phyloP scores from a whole-genome alignment of 2,888 invertebrate genomes.

The Masnerella sp. region DNA sequence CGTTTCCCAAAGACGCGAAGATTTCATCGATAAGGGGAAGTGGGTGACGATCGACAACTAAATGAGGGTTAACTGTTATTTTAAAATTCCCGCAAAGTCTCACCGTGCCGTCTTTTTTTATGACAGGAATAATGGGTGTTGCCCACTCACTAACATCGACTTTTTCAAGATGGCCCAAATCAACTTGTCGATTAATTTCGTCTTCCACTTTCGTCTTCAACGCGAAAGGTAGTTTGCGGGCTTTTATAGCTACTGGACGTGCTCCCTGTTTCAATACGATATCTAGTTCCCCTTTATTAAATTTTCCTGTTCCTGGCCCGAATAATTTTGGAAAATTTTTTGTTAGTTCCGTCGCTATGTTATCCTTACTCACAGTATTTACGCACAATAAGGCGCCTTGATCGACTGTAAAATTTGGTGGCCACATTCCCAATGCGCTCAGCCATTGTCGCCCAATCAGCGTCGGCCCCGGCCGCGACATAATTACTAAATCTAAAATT shows the following conservation, averaged over 20 bases:
- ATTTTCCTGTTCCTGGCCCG: slow-evolving; percentile 16
- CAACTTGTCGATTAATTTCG: slow-evolving; percentile 61
- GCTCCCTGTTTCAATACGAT: slow-evolving; percentile 11
- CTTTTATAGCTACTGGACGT: slow-evolving; percentile 27
- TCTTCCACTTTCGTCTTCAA: slow-evolving; percentile 33
- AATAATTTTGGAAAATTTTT: slow-evolving; percentile 6
- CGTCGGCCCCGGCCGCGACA: slow-evolving; percentile 59
- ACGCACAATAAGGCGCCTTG: not conserved
- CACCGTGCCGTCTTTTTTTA: slow-evolving; percentile 68
- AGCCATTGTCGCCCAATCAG: slow-evolving; percentile 65
- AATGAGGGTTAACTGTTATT: slow-evolving; percentile 67
- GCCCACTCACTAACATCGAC: slow-evolving; percentile 65
- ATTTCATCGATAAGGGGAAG: slow-evolving; percentile 53
- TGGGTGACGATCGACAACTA: slow-evolving; percentile 63
- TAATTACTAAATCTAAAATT: slow-evolving; percentile 38
- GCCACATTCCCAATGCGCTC: slow-evolving; percentile 60
- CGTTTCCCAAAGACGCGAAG: not conserved
- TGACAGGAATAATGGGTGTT: slow-evolving; percentile 70
- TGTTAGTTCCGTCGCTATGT: not conserved
- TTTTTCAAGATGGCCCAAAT: slow-evolving; percentile 46
- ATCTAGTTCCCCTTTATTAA: slow-evolving; percentile 14
- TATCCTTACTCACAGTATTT: not conserved
- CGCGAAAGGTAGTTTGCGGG: slow-evolving; percentile 17
- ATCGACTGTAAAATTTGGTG: slow-evolving; percentile 17
- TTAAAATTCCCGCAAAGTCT: slow-evolving; percentile 70